A percentile compares a stretch with the other conserved stretches of the same genome.
Evolutionary conservation across 1,140 invertebrate genomes (phyloP).

Genomic region (Tetraneura akinire): DNA sequence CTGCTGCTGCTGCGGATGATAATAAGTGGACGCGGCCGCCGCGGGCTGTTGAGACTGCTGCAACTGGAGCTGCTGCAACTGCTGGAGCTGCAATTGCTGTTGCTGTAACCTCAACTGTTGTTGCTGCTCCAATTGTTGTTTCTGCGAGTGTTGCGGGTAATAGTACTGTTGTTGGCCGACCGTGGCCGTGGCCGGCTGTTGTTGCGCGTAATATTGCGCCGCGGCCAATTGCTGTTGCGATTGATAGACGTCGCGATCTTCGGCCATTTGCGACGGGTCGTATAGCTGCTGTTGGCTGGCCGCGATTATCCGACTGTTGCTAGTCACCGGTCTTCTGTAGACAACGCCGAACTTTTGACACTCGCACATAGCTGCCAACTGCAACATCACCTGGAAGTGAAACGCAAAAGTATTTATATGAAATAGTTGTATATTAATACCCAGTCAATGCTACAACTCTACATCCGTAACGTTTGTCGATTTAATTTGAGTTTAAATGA

Average conservation of each 20-base stretch:
- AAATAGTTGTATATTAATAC: background rate
- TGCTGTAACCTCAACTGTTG: constrained; percentile 15
- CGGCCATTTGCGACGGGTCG: background rate
- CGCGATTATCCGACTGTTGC: constrained; percentile 13
- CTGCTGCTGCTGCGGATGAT: constrained; percentile 29
- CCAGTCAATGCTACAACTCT: too few species aligned
- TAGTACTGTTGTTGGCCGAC: constrained; percentile 12
- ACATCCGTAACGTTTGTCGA: background rate
- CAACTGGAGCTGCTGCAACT: constrained; percentile 35
- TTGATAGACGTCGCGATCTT: background rate
- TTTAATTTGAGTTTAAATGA: background rate
- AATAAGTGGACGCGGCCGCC: too few species aligned
- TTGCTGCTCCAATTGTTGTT: constrained; percentile 23
- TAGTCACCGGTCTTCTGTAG: background rate
- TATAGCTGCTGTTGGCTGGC: background rate
- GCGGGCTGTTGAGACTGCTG: background rate
- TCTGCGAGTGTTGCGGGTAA: background rate
- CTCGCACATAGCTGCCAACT: background rate
- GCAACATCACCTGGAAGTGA: background rate
- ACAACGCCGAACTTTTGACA: background rate
- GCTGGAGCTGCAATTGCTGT: constrained; percentile 33
- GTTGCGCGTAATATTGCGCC: background rate
- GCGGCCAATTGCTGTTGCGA: background rate
- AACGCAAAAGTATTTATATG: background rate
- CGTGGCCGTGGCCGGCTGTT: background rate